Evolutionary conservation across 2,113 vertebrate species (phyloP).

Genomic region (Forbesichthys papilliferus): DNA sequence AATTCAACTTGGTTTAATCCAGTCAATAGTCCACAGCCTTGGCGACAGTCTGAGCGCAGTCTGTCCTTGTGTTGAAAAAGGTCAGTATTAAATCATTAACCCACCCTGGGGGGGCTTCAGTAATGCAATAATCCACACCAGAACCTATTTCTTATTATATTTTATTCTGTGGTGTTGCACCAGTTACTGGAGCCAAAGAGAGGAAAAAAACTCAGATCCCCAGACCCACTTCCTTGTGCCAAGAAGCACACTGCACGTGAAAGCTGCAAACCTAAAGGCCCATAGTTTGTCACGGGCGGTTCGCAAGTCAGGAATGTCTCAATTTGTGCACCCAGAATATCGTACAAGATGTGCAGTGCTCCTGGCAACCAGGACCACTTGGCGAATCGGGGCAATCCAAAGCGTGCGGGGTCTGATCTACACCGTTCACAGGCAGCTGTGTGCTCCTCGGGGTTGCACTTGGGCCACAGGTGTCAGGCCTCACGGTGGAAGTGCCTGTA

Average conservation of each 20-base stretch:
- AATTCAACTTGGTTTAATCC: constrained; percentile 50
- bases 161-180: constrained; percentile 41
- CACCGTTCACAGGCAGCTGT: constrained; percentile 62
- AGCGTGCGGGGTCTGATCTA: constrained; percentile 34
- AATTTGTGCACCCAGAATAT: constrained; percentile 73
- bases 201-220: constrained; percentile 29
- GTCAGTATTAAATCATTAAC: constrained; percentile 60
- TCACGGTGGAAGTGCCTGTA: constrained; percentile 65
- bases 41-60: constrained; percentile 35
- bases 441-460: constrained; percentile 54
- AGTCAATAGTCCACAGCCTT: constrained; percentile 47
- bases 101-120: constrained; percentile 36
- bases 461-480: constrained; percentile 65
- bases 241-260: constrained; percentile 37
- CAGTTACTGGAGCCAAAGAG: constrained; percentile 35
- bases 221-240: constrained; percentile 28
- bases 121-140: constrained; percentile 57
- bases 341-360: constrained; percentile 70
- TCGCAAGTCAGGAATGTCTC: constrained; percentile 73
- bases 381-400: constrained; percentile 60
- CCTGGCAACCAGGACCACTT: constrained; percentile 55
- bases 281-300: constrained; percentile 57
- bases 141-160: constrained; percentile 24
- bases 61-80: constrained; percentile 37
- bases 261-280: constrained; percentile 43